These are phyloP conservation scores for Chrysopilus asiliformis DNA, from an alignment of 2,888 invertebrate species.

Conservation along the genomic window DNA sequence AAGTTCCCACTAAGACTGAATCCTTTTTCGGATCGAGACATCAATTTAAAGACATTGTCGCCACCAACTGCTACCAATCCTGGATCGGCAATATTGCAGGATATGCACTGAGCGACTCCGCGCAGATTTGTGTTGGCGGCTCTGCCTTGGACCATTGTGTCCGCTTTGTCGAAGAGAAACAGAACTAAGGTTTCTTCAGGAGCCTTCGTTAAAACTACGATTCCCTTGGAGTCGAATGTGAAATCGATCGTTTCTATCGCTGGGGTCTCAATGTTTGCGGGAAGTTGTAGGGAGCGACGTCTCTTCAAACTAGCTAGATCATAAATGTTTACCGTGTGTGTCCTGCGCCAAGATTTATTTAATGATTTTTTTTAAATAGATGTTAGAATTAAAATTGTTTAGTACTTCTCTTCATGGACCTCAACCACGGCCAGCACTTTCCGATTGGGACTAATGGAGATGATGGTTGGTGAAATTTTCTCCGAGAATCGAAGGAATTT, in stretches of 20 bases:
- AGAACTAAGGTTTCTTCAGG: conserved; percentile 55
- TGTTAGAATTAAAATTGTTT: too few relatives aligned
- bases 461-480: conserved; percentile 25
- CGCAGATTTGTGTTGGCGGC: conserved; percentile 24
- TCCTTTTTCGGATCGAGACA: conserved; percentile 54
- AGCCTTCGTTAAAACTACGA: conserved; percentile 66
- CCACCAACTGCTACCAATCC: conserved; percentile 49
- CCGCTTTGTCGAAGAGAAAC: conserved; percentile 66
- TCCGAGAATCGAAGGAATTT: conserved; percentile 47
- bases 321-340: conserved; percentile 39
- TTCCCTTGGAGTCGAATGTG: conserved; percentile 65
- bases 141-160: conserved; percentile 31
- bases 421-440: conserved; percentile 31
- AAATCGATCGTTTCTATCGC: conserved; percentile 64
- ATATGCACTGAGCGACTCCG: conserved; percentile 25
- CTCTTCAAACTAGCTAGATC: conserved; percentile 56
- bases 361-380: neutral
- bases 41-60: conserved; percentile 46
- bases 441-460: conserved; percentile 28
- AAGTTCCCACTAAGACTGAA: conserved; percentile 59
- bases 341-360: conserved; percentile 8
- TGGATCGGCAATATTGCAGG: conserved; percentile 48
- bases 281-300: conserved; percentile 51
- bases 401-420: conserved; percentile 1
- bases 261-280: conserved; percentile 44